Base-by-base conservation (phyloP, 2,888 invertebrate species). In the Agrotis ipsilon region DNA sequence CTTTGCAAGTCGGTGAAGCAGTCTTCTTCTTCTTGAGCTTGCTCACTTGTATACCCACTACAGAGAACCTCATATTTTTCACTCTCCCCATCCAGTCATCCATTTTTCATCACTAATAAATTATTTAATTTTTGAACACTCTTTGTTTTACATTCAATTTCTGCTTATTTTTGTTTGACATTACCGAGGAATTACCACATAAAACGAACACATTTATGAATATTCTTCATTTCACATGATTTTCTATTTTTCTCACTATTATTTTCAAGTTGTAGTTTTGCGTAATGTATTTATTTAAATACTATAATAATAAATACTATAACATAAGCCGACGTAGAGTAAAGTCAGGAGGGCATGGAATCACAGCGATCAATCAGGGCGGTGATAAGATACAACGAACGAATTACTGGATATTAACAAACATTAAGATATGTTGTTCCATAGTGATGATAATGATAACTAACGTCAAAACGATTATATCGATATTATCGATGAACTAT, bases 41-140 rank as follows among this genome's bases (percentile, higher is more conserved):
- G 64, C 67, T 85, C 48, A 84, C 87, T 78, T 92, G 93, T 67
- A 94, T 92, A 27, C 94, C 94, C 2, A 94, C 84, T 39, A 92
- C 88, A 0, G 90, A 86, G 64, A 89, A 89, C 16, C 86, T 85
- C 2, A 94, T 75, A 49, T 85, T 87, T 49, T 86, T 88, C 2
- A 79, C 72, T 46, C 73, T 70, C 3, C 78, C 81, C 51, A 70
- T 68, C 86, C 88, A 89, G 3, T 81, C 82, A 4, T 89, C 88
- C 88, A 88, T 76, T 2, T n/a, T 66, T 9, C 54, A n/a, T 7
- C 57, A 67, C 60, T 61, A 19, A 61, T 51, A 14, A 6, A 57
- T 32, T 14, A 9, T n/a, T 49, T 24, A 39, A n/a, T 45, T 49
- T 55, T 64, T 52, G 27, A 60, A 63, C 43, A 52, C 32, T 57